A percentile compares a stretch with the other conserved stretches of the same genome.
Evolutionary conservation across 2,888 invertebrate species (phyloP).

Genomic region (Nymphalis polychloros): DNA sequence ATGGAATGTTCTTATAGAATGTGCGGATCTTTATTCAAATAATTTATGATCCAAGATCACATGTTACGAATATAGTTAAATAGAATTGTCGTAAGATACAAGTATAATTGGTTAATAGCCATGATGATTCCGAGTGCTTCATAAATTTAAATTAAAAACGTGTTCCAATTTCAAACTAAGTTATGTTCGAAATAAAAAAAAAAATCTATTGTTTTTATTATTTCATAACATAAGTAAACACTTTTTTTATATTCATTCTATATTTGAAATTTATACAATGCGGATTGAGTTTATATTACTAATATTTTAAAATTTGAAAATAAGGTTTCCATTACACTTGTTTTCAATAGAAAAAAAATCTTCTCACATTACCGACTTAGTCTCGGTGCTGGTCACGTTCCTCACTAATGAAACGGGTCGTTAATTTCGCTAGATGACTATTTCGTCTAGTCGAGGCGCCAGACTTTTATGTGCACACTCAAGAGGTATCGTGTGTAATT

Average conservation of each 20-base stretch:
- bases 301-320: background rate
- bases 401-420: conserved; percentile 53
- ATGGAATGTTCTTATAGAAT: conserved; percentile 11
- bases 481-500: conserved; percentile 15
- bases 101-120: conserved; percentile 33
- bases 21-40: conserved; percentile 22
- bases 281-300: background rate
- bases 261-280: background rate
- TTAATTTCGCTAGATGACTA: conserved; percentile 67
- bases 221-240: too few species aligned
- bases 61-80: conserved; percentile 38
- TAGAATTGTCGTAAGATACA: conserved; percentile 23
- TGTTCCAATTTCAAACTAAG: conserved; percentile 21
- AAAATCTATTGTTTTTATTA: too few species aligned
- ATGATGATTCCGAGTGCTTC: conserved; percentile 38
- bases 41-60: conserved; percentile 32
- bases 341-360: background rate
- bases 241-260: too few species aligned
- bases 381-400: conserved; percentile 46
- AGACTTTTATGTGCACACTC: conserved; percentile 31
- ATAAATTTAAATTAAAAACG: conserved; percentile 29
- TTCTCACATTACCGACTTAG: background rate
- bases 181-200: too few species aligned
- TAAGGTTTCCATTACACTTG: too few species aligned
- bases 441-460: conserved; percentile 57